phyloP scores from a whole-genome alignment of 2,113 vertebrate genomes.

The Sorex fumeus region DNA sequence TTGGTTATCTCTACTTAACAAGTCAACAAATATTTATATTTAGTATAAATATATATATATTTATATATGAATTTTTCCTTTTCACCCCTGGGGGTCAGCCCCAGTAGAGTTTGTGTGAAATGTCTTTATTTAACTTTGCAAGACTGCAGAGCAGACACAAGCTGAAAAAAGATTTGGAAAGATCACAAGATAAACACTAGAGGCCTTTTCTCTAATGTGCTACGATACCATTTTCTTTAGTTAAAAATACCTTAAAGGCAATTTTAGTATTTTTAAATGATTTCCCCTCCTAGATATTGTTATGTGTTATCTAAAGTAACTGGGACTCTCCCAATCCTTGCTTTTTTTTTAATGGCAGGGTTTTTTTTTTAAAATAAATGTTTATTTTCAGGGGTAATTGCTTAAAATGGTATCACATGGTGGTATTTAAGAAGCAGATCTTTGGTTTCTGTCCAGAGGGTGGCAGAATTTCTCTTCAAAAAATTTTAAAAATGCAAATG shows the following conservation, averaged over 20 bases:
- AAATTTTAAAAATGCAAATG: slow-evolving; percentile 83
- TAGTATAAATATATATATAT: background rate
- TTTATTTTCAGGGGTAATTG: slow-evolving; percentile 54
- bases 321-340: background rate
- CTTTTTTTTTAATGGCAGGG: background rate
- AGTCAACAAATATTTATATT: background rate
- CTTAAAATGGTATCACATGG: slow-evolving; percentile 61
- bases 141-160: slow-evolving; percentile 47
- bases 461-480: slow-evolving; percentile 93
- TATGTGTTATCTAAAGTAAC: slow-evolving; percentile 4
- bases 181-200: slow-evolving; percentile 43
- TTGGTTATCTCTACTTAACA: slow-evolving; percentile 44
- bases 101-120: slow-evolving; percentile 57
- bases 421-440: slow-evolving; percentile 70
- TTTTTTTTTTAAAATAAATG: slow-evolving; percentile 25
- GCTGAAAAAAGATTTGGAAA: slow-evolving; percentile 58
- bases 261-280: slow-evolving; percentile 63
- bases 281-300: background rate
- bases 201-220: slow-evolving; percentile 36
- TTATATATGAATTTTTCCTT: too few relatives aligned
- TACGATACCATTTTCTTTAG: slow-evolving; percentile 56
- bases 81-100: background rate
- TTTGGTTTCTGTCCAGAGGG: slow-evolving; percentile 91
- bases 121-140: slow-evolving; percentile 41
- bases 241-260: slow-evolving; percentile 63